These are phyloP conservation scores for Gonioctena quinquepunctata DNA, from an alignment of 1,140 invertebrate species.

Conservation along the genomic window DNA sequence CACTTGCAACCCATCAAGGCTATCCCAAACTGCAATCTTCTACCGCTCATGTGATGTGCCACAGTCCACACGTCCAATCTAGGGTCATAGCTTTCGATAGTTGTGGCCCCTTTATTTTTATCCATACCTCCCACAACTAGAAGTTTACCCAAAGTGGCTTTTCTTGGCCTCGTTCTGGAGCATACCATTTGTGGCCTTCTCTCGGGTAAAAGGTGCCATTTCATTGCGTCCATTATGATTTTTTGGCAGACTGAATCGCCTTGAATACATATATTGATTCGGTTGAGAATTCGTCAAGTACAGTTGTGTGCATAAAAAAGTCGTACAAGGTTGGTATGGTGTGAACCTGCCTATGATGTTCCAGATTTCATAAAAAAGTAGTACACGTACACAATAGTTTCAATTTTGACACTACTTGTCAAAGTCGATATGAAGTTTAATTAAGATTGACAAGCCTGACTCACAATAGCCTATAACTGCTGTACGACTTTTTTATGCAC, in stretches of 20 bases:
- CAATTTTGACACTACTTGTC: too few species aligned
- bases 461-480: too few species aligned
- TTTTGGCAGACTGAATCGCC: conserved; percentile 72
- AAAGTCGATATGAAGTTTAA: too few species aligned
- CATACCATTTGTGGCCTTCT: conserved; percentile 76
- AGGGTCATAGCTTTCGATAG: conserved; percentile 88
- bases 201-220: conserved; percentile 89
- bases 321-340: too few species aligned
- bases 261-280: too few species aligned
- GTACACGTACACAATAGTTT: too few species aligned
- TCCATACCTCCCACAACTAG: conserved; percentile 92
- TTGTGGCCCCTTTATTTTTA: conserved; percentile 83
- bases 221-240: conserved; percentile 90
- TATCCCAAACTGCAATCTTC: conserved; percentile 86
- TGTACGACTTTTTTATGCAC: too few species aligned
- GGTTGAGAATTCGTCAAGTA: too few species aligned
- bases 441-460: too few species aligned
- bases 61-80: conserved; percentile 81
- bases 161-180: conserved; percentile 81
- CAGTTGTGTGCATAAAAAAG: too few species aligned
- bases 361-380: too few species aligned
- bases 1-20: conserved; percentile 84
- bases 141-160: conserved; percentile 86
- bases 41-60: conserved; percentile 77
- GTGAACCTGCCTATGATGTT: too few species aligned